Percentiles rank a stretch among this genome's conserved stretches.
Conservation (phyloP, 1,140 invertebrate genomes). For the Plectrocnemia conspersa region DNA sequence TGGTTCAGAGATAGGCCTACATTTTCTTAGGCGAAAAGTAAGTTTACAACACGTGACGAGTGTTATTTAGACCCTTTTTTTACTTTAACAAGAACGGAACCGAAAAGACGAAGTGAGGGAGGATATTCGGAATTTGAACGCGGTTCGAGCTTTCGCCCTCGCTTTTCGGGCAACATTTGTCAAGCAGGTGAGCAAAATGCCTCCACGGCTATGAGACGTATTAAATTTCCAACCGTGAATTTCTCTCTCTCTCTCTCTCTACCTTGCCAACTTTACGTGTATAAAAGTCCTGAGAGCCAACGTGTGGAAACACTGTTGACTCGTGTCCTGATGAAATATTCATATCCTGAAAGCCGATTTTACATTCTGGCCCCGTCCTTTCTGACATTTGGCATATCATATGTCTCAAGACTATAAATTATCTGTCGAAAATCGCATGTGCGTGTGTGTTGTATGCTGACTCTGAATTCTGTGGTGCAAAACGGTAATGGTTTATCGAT, state of each 20-base stretch:
- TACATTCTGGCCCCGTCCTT: not conserved
- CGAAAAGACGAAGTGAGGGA: not conserved
- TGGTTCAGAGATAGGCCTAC: not conserved
- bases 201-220: not conserved
- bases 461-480: no score
- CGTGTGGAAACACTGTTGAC: not conserved
- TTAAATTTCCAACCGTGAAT: not conserved
- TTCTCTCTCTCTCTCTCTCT: no score
- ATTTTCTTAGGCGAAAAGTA: not conserved
- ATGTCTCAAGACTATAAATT: not conserved
- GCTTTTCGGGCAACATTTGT: not conserved
- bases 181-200: not conserved
- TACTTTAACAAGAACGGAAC: not conserved
- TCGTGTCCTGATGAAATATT: slow-evolving; percentile 1
- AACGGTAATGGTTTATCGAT: no score
- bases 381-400: not conserved
- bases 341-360: not conserved
- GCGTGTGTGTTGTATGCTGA: no score
- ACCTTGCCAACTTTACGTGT: not conserved
- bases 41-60: slow-evolving; percentile 10
- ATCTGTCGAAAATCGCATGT: not conserved
- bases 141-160: no score
- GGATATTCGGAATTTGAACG: no score
- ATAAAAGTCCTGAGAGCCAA: not conserved
- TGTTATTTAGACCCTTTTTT: slow-evolving; percentile 7